Evolutionary conservation across 2,113 vertebrate genomes (phyloP), one percentile per base, ranked within the genome.

Genomic region (Xiphias gladius): DNA sequence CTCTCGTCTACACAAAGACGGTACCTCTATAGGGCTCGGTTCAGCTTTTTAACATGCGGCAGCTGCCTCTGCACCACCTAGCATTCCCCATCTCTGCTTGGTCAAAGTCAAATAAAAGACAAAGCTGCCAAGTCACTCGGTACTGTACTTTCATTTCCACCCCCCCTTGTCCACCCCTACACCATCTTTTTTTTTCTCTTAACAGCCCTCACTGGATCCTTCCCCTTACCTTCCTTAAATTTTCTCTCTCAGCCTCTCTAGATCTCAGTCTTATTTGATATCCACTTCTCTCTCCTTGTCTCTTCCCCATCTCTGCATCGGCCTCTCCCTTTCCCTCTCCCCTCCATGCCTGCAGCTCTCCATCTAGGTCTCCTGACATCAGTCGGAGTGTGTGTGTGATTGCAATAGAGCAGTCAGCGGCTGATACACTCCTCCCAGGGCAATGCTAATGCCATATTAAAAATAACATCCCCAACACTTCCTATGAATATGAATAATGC

Each of bases 81-180:
- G 84, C 83, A 79, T 90, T 88, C 85, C 88, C 87, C 85, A 79
- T 92, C 87, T 88, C 85, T 69, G 79, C 85, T 84, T 39, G 89
- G 88, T 93, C 93, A 95, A 95, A 96, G 95, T 96, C 93, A 93
- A 95, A 93, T 91, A 88, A 92, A 95, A 95, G 93, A 93, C 94
- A 91, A 92, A 94, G 89, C 86, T 79, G 88, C 76, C 81, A 88
- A 93, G 87, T 91, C 72, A 52, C 88, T 86, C 76, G 1, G 76
- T 82, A 66, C 73, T 90, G 87, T 88, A 92, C 90, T 93, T 91
- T 88, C 82, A 87, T 89, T 90, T 88, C 69, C 77, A 69, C 74
- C 83, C 62, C 76, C 85, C 66, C 88, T 80, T 82, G 85, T 82
- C 85, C 82, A 85, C 88, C 85, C 54, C 86, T 73, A 78, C 88